A percentile compares a stretch with the other conserved stretches of the same genome.
Evolutionary conservation across 2,797 vertebrate species (phyloP).

Genomic region (Gymnopithys bicolor): DNA sequence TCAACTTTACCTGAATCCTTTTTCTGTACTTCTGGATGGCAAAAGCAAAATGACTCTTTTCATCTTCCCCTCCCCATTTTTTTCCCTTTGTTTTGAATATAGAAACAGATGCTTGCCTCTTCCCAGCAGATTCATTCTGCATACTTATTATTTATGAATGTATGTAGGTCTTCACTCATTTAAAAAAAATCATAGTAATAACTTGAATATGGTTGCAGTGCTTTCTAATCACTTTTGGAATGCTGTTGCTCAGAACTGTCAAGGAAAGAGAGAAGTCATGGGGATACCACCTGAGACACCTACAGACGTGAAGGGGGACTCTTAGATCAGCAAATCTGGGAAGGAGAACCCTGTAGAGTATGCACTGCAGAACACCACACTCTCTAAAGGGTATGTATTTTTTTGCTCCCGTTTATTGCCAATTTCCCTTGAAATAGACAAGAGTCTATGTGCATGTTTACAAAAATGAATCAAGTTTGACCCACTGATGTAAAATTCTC

Average conservation of each 20-base stretch:
- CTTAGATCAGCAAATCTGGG: rapidly evolving
- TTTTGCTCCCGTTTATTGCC: neutral
- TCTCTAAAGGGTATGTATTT: rapidly evolving
- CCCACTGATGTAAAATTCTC: neutral
- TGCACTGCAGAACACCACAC: neutral
- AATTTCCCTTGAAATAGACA: neutral
- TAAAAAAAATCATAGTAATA: too few relatives aligned
- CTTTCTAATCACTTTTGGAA: neutral
- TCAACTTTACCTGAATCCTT: neutral
- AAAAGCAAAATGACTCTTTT: neutral
- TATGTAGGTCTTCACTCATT: neutral
- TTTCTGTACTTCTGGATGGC: neutral
- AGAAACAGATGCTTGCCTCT: neutral
- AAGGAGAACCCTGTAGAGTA: neutral
- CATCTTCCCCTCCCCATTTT: too few relatives aligned
- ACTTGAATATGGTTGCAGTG: neutral
- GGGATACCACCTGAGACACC: rapidly evolving
- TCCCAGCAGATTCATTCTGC: neutral
- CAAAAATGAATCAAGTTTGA: neutral
- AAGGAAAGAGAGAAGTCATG: neutral
- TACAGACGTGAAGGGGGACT: neutral
- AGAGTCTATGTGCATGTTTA: rapidly evolving
- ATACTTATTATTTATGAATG: neutral
- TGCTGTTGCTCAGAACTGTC: neutral
- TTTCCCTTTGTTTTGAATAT: rapidly evolving